Evolutionary conservation across 1,140 invertebrate genomes (phyloP).

Genomic region (Antheraea mylitta): DNA sequence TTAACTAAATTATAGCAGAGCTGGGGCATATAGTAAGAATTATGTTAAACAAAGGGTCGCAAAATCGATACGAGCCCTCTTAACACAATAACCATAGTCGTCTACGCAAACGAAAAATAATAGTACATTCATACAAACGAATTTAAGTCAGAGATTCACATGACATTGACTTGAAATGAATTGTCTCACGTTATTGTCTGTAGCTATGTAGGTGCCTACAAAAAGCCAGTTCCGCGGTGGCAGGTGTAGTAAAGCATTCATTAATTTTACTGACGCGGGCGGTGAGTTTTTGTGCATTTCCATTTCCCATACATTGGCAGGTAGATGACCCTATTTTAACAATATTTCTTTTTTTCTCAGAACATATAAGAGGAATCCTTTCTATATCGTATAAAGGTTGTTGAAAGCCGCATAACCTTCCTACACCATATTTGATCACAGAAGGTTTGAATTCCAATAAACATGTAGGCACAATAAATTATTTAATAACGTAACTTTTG

Average conservation of each 20-base stretch:
- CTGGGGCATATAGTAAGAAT: neutral
- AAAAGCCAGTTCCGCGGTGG: constrained; percentile 31
- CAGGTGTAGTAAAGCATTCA: constrained; percentile 56
- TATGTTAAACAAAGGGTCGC: neutral
- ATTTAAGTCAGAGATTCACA: neutral
- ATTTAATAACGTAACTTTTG: neutral
- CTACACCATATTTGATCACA: neutral
- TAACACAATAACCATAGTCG: neutral
- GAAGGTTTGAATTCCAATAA: neutral
- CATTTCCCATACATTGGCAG: constrained; percentile 28
- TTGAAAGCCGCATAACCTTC: neutral
- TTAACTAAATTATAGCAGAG: neutral
- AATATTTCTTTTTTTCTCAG: neutral
- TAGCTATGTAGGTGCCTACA: neutral
- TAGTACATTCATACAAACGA: neutral
- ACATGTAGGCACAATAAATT: neutral
- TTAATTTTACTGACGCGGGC: constrained; percentile 33
- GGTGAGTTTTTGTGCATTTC: constrained; percentile 38
- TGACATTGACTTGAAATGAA: too few species aligned
- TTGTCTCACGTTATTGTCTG: neutral
- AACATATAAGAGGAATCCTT: neutral
- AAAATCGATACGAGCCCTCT: neutral
- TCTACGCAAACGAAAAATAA: neutral
- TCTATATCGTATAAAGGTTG: neutral
- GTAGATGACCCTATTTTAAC: constrained; percentile 33